Conservation (phyloP, 2,888 invertebrate genomes). For the Thecophora atra region DNA sequence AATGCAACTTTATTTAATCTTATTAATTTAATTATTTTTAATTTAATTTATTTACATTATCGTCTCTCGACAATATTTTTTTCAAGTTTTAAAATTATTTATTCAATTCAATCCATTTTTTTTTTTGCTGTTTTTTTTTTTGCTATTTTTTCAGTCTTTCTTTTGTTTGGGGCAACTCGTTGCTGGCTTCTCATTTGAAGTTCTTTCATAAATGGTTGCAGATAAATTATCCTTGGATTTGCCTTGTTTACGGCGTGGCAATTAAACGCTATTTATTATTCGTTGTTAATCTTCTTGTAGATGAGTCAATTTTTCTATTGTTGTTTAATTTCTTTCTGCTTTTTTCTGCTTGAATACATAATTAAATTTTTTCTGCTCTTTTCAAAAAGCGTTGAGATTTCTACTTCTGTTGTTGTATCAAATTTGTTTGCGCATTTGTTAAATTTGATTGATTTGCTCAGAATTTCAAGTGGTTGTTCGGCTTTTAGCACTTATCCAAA, state of each 20-base stretch:
- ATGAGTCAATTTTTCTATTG: slow-evolving; percentile 8
- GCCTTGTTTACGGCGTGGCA: slow-evolving; percentile 61
- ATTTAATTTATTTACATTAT: background rate
- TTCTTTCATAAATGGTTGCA: slow-evolving; percentile 53
- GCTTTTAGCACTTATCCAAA: no score
- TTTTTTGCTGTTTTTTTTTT: background rate
- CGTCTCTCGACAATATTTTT: background rate
- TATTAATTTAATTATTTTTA: no score
- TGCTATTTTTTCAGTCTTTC: background rate
- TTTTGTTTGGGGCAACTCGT: background rate
- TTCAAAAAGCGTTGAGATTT: no score
- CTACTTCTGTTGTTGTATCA: no score
- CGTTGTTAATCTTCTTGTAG: no score
- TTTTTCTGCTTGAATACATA: background rate
- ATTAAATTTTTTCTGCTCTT: background rate
- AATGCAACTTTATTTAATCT: no score
- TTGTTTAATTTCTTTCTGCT: slow-evolving; percentile 2
- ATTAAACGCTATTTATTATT: slow-evolving; percentile 55
- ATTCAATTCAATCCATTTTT: background rate
- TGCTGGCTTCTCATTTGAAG: background rate
- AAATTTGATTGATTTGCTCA: no score
- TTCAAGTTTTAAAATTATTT: background rate
- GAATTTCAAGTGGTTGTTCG: no score
- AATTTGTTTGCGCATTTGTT: slow-evolving; percentile 2
- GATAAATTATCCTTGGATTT: slow-evolving; percentile 57